phyloP scores from a whole-genome alignment of 2,888 invertebrate species.

The Sphaerophoria taeniata region DNA sequence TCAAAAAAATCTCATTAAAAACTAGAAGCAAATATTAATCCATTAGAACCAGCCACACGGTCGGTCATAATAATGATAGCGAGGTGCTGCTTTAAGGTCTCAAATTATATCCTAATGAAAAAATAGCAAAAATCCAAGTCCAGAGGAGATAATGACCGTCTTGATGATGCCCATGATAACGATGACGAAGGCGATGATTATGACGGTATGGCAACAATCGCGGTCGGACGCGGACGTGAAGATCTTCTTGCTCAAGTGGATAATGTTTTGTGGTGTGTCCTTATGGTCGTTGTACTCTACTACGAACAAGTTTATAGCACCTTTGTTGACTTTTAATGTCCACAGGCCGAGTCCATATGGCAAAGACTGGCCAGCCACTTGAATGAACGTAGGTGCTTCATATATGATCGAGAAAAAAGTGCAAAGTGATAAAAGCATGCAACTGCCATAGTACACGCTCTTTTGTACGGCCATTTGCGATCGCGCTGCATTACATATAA shows the following conservation, averaged over 20 bases:
- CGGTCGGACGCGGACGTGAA: background rate
- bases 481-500: conserved; percentile 14
- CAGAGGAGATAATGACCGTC: conserved; percentile 51
- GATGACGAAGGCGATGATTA: conserved; percentile 47
- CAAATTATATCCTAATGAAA: conserved; percentile 40
- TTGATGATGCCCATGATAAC: conserved; percentile 46
- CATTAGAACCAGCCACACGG: background rate
- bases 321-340: conserved; percentile 54
- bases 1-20: conserved; percentile 31
- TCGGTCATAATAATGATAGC: background rate
- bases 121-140: conserved; percentile 4
- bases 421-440: conserved; percentile 37
- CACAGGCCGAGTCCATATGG: conserved; percentile 30
- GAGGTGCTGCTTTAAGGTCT: conserved; percentile 21
- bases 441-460: conserved; percentile 68
- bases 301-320: conserved; percentile 71
- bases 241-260: conserved; percentile 32
- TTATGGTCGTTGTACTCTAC: conserved; percentile 44
- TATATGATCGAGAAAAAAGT: background rate
- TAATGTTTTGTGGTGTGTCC: conserved; percentile 47
- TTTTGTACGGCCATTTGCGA: conserved; percentile 57
- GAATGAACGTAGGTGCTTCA: conserved; percentile 54
- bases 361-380: conserved; percentile 30
- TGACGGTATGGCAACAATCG: background rate
- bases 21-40: conserved; percentile 17